These are phyloP conservation scores for Drosophila grimshawi DNA, from an alignment of 1,140 invertebrate genomes.

Conservation along the genomic window DNA sequence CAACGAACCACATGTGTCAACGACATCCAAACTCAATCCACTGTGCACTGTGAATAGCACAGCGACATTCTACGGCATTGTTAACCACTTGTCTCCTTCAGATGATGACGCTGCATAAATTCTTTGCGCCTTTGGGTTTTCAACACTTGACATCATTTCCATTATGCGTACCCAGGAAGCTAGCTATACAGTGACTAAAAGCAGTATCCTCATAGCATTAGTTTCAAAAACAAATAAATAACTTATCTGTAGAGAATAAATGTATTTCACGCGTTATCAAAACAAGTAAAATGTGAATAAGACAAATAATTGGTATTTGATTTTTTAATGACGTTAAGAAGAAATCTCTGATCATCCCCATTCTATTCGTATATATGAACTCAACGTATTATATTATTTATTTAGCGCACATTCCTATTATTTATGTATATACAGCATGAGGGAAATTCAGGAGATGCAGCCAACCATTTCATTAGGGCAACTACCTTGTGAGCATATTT, in stretches of 20 bases:
- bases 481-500: conserved; percentile 2
- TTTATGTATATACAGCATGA: too few species aligned
- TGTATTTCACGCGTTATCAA: too few species aligned
- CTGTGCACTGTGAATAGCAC: neutral
- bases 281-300: too few species aligned
- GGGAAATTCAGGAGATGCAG: too few species aligned
- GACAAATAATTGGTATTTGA: too few species aligned
- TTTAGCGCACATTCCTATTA: too few species aligned
- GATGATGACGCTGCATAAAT: neutral
- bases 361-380: too few species aligned
- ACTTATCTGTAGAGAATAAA: neutral
- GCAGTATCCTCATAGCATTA: neutral
- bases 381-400: too few species aligned
- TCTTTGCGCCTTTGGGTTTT: conserved; percentile 25
- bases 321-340: too few species aligned
- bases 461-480: too few species aligned
- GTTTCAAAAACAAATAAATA: too few species aligned
- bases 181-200: conserved; percentile 9
- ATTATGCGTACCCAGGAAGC: conserved; percentile 41
- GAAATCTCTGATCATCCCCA: too few species aligned
- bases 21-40: conserved; percentile 10
- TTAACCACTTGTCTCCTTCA: neutral
- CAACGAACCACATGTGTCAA: neutral
- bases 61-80: neutral
- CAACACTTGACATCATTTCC: conserved; percentile 49